These are phyloP conservation scores for Rhodinocichla rosea DNA, from an alignment of 2,113 vertebrate species.

Conservation along the genomic window DNA sequence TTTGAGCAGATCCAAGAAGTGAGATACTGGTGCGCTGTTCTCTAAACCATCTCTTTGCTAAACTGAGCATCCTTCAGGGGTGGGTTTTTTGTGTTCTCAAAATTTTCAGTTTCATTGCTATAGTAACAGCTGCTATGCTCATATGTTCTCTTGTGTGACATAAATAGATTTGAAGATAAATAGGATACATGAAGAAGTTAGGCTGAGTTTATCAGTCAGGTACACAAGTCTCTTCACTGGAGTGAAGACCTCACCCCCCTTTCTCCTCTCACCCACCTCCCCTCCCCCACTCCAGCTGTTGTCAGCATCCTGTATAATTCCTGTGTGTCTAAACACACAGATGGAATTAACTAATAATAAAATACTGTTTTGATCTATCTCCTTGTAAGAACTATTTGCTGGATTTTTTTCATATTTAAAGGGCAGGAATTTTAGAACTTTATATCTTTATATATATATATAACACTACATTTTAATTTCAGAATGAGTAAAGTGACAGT, in stretches of 20 bases:
- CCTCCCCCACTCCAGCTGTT: neutral
- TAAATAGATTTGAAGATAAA: constrained; percentile 68
- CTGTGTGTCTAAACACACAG: neutral
- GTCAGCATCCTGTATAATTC: neutral
- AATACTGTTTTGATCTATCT: neutral
- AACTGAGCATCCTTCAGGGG: constrained; percentile 48
- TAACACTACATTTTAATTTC: neutral
- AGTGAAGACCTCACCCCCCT: neutral
- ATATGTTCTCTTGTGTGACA: constrained; percentile 66
- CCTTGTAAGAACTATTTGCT: neutral
- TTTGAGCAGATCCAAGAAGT: neutral
- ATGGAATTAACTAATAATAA: neutral
- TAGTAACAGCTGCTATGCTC: constrained; percentile 70
- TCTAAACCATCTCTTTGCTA: constrained; percentile 27
- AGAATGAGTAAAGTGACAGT: neutral
- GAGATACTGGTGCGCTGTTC: constrained; percentile 3
- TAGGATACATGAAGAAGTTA: constrained; percentile 26
- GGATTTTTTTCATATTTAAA: neutral
- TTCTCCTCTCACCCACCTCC: neutral
- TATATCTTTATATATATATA: neutral
- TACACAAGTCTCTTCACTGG: constrained; percentile 4
- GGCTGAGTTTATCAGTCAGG: constrained; percentile 28
- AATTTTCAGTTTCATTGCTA: constrained; percentile 69
- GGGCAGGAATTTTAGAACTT: neutral
- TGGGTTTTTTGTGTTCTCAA: constrained; percentile 30